Base-by-base conservation (phyloP, 2,888 invertebrate species). In the Caenorhabditis angaria region DNA sequence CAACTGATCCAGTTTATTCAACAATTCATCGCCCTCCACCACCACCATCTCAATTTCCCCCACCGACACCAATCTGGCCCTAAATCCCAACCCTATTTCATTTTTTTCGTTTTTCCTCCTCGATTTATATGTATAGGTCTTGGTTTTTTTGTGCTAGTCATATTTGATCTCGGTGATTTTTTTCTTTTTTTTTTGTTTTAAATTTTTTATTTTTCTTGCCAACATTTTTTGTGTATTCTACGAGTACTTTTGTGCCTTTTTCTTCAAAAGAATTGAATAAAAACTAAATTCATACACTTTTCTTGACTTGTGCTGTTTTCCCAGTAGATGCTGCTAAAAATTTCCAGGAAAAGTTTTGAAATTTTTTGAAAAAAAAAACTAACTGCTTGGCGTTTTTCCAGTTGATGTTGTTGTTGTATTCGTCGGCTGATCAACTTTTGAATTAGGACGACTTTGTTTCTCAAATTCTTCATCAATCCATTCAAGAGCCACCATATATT, bases 381-480 rank as follows among this genome's bases (percentile, higher is more conserved):
- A n/a, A n/a, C n/a, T n/a, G n/a, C n/a, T n/a, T n/a, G n/a, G n/a
- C n/a, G n/a, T n/a, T n/a, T n/a, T n/a, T n/a, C n/a, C n/a, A n/a
- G n/a, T n/a, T n/a, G n/a, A n/a, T n/a, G n/a, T n/a, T n/a, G n/a
- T n/a, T n/a, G n/a, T n/a, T n/a, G n/a, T n/a, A n/a, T n/a, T n/a
- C n/a, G n/a, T n/a, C n/a, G n/a, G n/a, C n/a, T n/a, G n/a, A n/a
- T 41, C 41, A 12, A 41, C 18, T 41, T 14, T 41, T 10, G 41
- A 41, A 14, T 41, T 41, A 12, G 41, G 41, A 18, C 41, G 41
- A 41, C 41, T 41, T 10, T 18, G 41, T 41, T 41, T n/a, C n/a
- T n/a, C 14, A 14, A 41, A 41, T 22, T 51, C 51, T 51, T 51
- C 51, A n/a, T 51, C 51, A 22, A 51, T 51, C 51, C 22, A 51